phyloP scores from a whole-genome alignment of 2,888 invertebrate genomes.

The Cantharis flavilabris region DNA sequence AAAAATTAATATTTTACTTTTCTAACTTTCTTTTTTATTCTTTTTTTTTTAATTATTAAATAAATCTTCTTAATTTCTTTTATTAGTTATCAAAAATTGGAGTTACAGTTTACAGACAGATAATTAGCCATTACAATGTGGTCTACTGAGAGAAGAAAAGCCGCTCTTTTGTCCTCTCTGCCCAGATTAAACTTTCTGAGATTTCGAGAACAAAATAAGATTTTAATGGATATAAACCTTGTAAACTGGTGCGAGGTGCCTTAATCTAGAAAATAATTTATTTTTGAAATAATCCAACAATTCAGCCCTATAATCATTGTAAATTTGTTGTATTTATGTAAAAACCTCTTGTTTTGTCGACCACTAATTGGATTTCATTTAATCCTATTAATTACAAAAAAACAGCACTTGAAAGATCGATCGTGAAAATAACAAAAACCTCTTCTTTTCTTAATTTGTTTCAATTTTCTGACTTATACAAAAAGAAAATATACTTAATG shows the following conservation, averaged over 20 bases:
- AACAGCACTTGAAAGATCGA: background rate
- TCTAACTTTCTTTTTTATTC: background rate
- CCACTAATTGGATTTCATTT: background rate
- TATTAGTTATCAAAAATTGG: too few relatives aligned
- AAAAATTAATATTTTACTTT: background rate
- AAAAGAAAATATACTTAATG: slow-evolving; percentile 4
- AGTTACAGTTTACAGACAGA: too few relatives aligned
- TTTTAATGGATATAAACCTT: too few relatives aligned
- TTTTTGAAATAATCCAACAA: background rate
- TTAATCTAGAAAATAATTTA: too few relatives aligned
- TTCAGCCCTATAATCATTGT: background rate
- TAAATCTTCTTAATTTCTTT: too few relatives aligned
- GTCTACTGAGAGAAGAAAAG: too few relatives aligned
- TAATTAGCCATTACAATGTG: too few relatives aligned
- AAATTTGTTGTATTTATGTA: background rate
- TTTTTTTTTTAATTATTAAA: too few relatives aligned
- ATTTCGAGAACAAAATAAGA: too few relatives aligned
- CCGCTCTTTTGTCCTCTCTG: too few relatives aligned
- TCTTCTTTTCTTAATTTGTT: background rate
- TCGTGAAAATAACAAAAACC: background rate
- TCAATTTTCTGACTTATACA: background rate
- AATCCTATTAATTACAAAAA: background rate
- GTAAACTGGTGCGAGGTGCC: too few relatives aligned
- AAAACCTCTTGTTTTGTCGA: background rate
- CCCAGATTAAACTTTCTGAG: too few relatives aligned